These are phyloP conservation scores for Theonella swinhoei DNA, from an alignment of 37 sponge, comb jelly and placozoan species.

Conservation along the genomic window DNA sequence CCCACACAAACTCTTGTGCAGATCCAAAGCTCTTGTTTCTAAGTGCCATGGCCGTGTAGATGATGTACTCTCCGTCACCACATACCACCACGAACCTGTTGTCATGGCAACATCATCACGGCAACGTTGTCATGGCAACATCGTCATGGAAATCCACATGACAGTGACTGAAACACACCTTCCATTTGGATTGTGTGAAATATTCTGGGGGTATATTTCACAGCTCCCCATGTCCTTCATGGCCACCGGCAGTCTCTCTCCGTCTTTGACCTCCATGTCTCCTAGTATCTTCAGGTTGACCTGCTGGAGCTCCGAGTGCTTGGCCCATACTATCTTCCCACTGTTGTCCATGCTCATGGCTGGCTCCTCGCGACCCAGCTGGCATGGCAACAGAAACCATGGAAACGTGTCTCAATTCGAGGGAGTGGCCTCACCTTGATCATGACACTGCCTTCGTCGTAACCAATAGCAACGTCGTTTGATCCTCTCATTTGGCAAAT, in stretches of 20 bases:
- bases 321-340: constrained; percentile 97
- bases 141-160: neutral
- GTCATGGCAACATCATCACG: neutral
- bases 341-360: constrained; percentile 98
- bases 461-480: constrained; percentile 92
- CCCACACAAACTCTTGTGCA: constrained; percentile 99
- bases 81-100: constrained; percentile 96
- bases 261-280: constrained; percentile 87
- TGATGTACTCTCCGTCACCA: constrained; percentile 99
- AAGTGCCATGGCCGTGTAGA: constrained; percentile 98
- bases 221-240: constrained; percentile 98
- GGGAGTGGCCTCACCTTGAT: constrained; percentile 80
- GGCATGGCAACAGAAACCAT: neutral
- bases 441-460: constrained; percentile 95
- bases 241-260: constrained; percentile 90
- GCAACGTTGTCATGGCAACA: neutral
- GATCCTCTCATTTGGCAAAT: constrained; percentile 76
- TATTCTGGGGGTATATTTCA: constrained; percentile 95
- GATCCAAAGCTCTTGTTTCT: constrained; percentile 96
- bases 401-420: neutral
- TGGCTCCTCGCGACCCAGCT: constrained; percentile 97
- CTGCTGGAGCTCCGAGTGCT: constrained; percentile 96
- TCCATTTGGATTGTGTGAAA: constrained; percentile 95
- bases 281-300: constrained; percentile 90
- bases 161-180: constrained; percentile 44